phyloP scores from a whole-genome alignment of 2,113 vertebrate genomes.

The Daubentonia madagascariensis region DNA sequence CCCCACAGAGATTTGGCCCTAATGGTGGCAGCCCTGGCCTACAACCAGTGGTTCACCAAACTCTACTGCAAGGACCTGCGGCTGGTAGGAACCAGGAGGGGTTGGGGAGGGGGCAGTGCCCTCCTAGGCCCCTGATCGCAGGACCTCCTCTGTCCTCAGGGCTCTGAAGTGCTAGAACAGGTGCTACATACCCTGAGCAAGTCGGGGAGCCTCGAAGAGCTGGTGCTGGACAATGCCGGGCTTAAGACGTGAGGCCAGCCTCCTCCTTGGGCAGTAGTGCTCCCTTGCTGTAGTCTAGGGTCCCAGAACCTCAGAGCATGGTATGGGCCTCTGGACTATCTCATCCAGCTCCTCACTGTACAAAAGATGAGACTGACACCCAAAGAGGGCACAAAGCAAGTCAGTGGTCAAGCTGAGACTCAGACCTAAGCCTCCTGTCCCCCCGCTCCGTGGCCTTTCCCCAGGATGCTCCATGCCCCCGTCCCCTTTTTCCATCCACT shows the following conservation, averaged over 20 bases:
- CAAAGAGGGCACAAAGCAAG: background rate
- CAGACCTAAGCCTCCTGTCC: background rate
- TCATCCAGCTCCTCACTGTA: background rate
- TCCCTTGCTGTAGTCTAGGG: background rate
- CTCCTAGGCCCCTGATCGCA: background rate
- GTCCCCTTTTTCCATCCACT: background rate
- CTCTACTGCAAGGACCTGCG: conserved; percentile 93
- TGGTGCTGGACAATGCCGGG: conserved; percentile 92
- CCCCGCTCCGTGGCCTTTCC: background rate
- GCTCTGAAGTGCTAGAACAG: conserved; percentile 94
- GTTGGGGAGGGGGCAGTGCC: background rate
- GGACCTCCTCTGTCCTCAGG: conserved; percentile 77
- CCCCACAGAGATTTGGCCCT: conserved; percentile 90
- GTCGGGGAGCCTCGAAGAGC: conserved; percentile 93
- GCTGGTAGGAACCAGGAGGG: conserved; percentile 82
- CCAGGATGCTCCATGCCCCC: background rate
- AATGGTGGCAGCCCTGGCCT: conserved; percentile 94
- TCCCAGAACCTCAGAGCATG: background rate
- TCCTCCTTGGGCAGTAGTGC: conserved; percentile 33
- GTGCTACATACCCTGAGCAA: conserved; percentile 93
- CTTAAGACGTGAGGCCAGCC: conserved; percentile 90
- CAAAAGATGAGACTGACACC: background rate
- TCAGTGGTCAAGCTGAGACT: background rate
- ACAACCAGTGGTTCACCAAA: conserved; percentile 96
- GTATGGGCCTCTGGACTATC: background rate